phyloP scores from a whole-genome alignment of 2,113 vertebrate genomes.

The Grus americana region DNA sequence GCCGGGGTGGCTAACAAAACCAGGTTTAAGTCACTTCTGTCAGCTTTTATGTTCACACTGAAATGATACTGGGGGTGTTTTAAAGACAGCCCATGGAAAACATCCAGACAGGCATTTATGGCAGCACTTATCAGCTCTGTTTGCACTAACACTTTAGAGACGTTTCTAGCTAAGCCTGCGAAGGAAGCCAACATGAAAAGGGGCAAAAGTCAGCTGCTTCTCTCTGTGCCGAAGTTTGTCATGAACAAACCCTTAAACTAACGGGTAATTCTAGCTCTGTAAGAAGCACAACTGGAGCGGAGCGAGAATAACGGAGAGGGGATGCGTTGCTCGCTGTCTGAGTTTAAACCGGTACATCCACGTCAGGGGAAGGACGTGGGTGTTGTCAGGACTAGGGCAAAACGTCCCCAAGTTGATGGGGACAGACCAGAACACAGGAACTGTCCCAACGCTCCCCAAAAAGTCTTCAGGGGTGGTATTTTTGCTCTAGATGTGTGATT shows the following conservation, averaged over 20 bases:
- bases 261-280: background rate
- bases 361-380: background rate
- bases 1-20: background rate
- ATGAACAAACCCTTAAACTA: background rate
- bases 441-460: no score
- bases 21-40: background rate
- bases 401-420: background rate
- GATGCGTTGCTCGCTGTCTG: background rate
- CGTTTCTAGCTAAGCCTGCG: background rate
- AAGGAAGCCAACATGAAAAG: background rate
- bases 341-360: background rate
- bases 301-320: background rate
- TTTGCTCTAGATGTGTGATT: background rate
- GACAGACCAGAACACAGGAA: background rate
- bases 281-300: background rate
- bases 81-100: background rate
- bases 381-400: background rate
- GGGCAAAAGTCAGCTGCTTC: background rate
- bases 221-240: no score
- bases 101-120: background rate
- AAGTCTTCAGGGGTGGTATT: no score
- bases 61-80: background rate
- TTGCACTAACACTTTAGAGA: background rate
- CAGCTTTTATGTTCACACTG: background rate
- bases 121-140: background rate